Evolutionary conservation across 53 echinoderm and acorn worm genomes (phyloP).

Genomic region (Pentamera pediparva): DNA sequence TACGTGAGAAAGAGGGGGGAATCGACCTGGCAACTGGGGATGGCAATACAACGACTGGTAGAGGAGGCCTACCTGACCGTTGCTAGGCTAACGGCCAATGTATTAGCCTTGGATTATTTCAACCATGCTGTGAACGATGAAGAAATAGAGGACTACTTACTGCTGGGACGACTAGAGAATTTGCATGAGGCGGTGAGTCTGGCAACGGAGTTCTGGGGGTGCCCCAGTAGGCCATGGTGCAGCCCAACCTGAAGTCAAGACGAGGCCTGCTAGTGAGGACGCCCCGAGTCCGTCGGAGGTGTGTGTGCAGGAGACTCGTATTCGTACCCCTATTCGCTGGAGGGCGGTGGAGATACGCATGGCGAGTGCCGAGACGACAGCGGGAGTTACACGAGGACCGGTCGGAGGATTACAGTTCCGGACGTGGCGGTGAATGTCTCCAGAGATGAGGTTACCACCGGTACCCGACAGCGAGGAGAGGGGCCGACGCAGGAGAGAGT

Average conservation of each 20-base stretch:
- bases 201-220: neutral
- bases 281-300: neutral
- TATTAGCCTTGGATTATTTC: neutral
- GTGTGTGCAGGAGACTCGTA: too few species aligned
- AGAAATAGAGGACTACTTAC: neutral
- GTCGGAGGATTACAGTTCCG: too few species aligned
- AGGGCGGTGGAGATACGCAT: too few species aligned
- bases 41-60: too few species aligned
- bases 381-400: too few species aligned
- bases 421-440: too few species aligned
- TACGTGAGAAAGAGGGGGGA: too few species aligned
- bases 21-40: neutral
- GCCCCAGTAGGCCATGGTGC: too few species aligned
- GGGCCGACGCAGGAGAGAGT: neutral
- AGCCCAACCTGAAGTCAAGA: neutral
- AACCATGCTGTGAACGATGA: neutral
- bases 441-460: too few species aligned
- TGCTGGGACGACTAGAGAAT: neutral
- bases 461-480: too few species aligned
- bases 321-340: too few species aligned
- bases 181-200: neutral
- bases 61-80: neutral
- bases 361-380: too few species aligned
- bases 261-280: neutral
- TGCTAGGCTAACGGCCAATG: neutral